Evolutionary conservation across 2,888 invertebrate species (phyloP).

Genomic region (Lycophotia porphyrea): DNA sequence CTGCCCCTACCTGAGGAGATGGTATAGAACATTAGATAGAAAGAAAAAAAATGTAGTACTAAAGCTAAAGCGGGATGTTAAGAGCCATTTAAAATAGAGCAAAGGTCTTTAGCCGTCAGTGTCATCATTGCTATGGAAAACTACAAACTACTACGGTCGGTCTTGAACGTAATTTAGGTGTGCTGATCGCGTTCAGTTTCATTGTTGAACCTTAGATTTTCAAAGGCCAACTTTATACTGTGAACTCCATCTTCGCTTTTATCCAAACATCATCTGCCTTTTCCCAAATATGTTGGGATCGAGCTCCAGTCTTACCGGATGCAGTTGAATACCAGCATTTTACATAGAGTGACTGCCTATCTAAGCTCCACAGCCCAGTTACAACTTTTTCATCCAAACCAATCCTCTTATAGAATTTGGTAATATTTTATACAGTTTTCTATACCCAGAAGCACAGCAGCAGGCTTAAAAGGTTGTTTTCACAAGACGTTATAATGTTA

Average conservation of each 20-base stretch:
- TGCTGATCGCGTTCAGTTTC: background rate
- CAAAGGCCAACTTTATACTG: background rate
- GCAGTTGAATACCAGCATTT: too few relatives aligned
- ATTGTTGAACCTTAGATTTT: background rate
- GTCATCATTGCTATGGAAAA: background rate
- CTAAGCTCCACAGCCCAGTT: too few relatives aligned
- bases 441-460: constrained; percentile 7
- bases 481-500: constrained; percentile 71
- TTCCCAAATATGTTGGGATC: too few relatives aligned
- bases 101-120: background rate
- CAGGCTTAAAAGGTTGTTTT: constrained; percentile 25
- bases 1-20: constrained; percentile 92
- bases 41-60: background rate
- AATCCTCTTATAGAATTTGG: background rate
- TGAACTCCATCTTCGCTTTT: background rate
- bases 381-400: background rate
- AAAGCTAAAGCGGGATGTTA: background rate
- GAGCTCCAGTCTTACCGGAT: too few relatives aligned
- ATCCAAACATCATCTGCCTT: background rate
- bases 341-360: too few relatives aligned
- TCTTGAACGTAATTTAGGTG: background rate
- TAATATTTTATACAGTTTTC: background rate
- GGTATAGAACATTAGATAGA: background rate
- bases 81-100: background rate
- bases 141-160: background rate